Base-by-base conservation (phyloP, 2,888 invertebrate species). In the Euclidia mi region DNA sequence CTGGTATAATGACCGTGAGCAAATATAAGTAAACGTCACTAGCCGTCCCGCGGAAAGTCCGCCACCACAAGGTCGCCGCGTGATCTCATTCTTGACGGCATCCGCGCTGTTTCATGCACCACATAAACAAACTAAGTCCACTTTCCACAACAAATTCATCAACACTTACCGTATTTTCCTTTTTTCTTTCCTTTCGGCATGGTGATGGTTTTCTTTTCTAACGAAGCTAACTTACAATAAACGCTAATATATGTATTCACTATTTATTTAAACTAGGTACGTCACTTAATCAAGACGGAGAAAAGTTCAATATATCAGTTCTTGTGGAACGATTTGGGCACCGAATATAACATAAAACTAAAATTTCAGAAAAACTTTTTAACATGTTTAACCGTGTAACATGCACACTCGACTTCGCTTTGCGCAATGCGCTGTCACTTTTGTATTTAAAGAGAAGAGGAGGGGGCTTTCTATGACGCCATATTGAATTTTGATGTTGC, bases 161-260 rank as follows among this genome's bases (percentile, higher is more conserved):
- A 38, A 59, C 59, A 87, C 96, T 95, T 82, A 96, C 96, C 96
- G 93, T 95, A 96, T 95, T 96, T 96, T 95, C 96, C 96, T 95
- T 95, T 96, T 94, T 96, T 96, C 94, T 96, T 96, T 91, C 96
- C 96, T 95, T 96, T 97, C 91, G 97, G 97, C 97, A 97, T 97
- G 94, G 85, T 96, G 90, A 88, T 76, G 57, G 59, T 65, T 70
- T n/a, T 66, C 71, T 68, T 65, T 62, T 51, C 67, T 77, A 84
- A 82, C 65, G 67, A 80, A 82, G 65, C 79, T 76, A 71, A 94
- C 93, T 66, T 56, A 85, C 58, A 65, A 65, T 95, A 95, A 92
- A 93, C 90, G 61, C 89, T 92, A 94, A 88, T 90, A 90, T 91
- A 94, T 74, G 95, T 95, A 95, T 91, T 92, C 92, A 92, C 94